Base-by-base conservation (phyloP, 2,888 invertebrate species). In the Leucophenga maculata region DNA sequence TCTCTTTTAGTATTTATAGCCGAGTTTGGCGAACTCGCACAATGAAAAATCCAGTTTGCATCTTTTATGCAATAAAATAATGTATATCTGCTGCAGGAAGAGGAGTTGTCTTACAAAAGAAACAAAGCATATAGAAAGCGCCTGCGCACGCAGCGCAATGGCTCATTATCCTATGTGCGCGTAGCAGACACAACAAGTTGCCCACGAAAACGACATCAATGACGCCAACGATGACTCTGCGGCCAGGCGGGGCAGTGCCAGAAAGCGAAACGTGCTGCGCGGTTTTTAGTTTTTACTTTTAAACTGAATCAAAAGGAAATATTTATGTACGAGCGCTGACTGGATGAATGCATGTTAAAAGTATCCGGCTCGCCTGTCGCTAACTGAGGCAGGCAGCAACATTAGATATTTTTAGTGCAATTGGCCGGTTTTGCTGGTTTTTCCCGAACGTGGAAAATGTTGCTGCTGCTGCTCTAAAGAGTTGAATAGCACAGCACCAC, bases 251-350 rank as follows among this genome's bases (percentile, higher is more conserved):
- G 2, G 4, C 26, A 26, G 26, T 26, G 18, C 20, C 20, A 65
- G 62, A 68, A 69, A 70, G 72, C 59, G 60, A 69, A 78, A 18
- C 32, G 16, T 22, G 22, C 26, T n/a, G 14, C 13, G n/a, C n/a
- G n/a, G n/a, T n/a, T n/a, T n/a, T n/a, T n/a, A 55, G 77, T 70
- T 78, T 57, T 79, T 76, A 74, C 69, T 79, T 75, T 80, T 74
- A 79, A 80, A 75, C 79, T 77, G 82, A 78, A 75, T 77, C 69
- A 75, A 82, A 79, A 82, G 82, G 79, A 79, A 82, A 79, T 75
- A 69, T 52, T 69, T 14, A 57, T 67, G 20, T 64, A 48, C 67
- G 72, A 80, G 76, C 78, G 71, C 77, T 22, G 55, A 20, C 22
- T 55, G 22, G 6, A 50, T 18, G 48, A 16, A n/a, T n/a, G n/a